These are phyloP conservation scores for Butorides virescens DNA, from an alignment of 2,113 vertebrate species.

Conservation along the genomic window DNA sequence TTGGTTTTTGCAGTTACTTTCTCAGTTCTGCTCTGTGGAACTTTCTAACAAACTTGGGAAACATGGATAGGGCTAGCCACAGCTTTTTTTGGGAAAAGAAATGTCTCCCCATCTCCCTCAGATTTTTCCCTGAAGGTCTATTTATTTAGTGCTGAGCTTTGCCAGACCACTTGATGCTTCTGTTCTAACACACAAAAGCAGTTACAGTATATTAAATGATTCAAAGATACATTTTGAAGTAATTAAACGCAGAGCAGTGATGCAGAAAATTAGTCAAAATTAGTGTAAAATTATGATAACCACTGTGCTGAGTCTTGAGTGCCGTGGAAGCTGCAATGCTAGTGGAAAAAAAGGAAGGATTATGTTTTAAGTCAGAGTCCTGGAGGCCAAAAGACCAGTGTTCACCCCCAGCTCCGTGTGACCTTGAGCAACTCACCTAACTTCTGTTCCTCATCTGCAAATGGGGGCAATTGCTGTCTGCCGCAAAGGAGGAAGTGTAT, in stretches of 20 bases:
- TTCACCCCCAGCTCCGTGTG: not conserved
- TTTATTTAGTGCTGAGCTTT: constrained; percentile 50
- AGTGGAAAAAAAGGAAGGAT: not conserved
- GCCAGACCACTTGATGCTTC: constrained; percentile 32
- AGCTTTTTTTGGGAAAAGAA: constrained; percentile 6
- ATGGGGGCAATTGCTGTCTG: fast-evolving
- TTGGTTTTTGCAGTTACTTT: not conserved
- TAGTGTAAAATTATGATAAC: constrained; percentile 45
- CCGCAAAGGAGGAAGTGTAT: not conserved
- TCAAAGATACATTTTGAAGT: constrained; percentile 41
- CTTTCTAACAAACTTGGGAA: not conserved
- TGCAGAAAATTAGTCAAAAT: constrained; percentile 55
- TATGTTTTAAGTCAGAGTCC: not conserved
- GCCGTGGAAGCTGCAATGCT: not conserved
- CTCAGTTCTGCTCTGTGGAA: not conserved
- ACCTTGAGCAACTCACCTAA: not conserved
- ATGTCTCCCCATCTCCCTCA: not conserved
- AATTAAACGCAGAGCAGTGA: constrained; percentile 34
- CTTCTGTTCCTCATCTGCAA: not conserved
- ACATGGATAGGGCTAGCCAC: not conserved
- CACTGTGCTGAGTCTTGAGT: not conserved
- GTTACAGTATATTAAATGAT: constrained; percentile 14
- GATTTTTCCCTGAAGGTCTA: constrained; percentile 18
- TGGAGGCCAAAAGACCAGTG: not conserved
- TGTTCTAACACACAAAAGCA: constrained; percentile 13